Evolutionary conservation across 2,113 vertebrate genomes (phyloP).

Genomic region (Tricholaema leucomelas): DNA sequence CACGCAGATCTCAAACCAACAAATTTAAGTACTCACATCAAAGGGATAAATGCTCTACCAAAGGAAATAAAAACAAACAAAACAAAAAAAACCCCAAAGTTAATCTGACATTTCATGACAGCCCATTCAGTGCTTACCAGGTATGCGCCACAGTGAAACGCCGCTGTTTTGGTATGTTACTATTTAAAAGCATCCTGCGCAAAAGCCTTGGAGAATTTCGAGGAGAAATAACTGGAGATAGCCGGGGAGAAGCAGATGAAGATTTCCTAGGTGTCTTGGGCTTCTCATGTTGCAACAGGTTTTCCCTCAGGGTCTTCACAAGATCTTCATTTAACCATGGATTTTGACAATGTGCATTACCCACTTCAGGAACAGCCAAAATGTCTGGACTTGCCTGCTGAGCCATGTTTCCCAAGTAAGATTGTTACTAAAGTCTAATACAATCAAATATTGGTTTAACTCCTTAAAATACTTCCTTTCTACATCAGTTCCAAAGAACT

Average conservation of each 20-base stretch:
- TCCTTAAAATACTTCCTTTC: neutral
- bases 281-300: conserved; percentile 94
- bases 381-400: conserved; percentile 89
- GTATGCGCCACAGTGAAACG: conserved; percentile 98
- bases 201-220: conserved; percentile 93
- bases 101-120: neutral
- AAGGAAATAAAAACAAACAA: neutral
- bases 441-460: neutral
- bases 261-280: conserved; percentile 83
- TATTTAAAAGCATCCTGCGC: conserved; percentile 93
- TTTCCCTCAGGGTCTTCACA: conserved; percentile 94
- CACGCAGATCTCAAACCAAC: neutral
- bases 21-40: neutral
- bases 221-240: conserved; percentile 87
- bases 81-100: neutral
- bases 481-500: neutral
- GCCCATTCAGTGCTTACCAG: conserved; percentile 82
- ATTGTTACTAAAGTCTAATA: conserved; percentile 16
- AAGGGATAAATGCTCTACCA: neutral
- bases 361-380: conserved; percentile 87
- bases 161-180: conserved; percentile 93
- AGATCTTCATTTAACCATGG: conserved; percentile 93
- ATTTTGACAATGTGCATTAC: conserved; percentile 82
- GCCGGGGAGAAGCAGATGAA: conserved; percentile 86
- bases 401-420: conserved; percentile 83